These are phyloP conservation scores for Takifugu bimaculatus DNA, from an alignment of 2,113 vertebrate genomes.

Conservation along the genomic window DNA sequence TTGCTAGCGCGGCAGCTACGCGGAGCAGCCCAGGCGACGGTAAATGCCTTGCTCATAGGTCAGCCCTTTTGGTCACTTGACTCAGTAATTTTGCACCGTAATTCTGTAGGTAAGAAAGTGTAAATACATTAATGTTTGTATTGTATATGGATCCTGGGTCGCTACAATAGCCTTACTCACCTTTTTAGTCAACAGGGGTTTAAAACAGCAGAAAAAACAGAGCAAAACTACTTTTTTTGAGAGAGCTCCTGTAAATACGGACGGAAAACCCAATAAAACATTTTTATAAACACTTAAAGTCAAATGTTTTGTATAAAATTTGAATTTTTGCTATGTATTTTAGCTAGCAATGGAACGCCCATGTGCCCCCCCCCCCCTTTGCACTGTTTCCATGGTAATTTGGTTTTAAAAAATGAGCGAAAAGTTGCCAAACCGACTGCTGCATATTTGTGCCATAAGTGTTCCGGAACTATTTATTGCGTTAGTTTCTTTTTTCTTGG, in stretches of 20 bases:
- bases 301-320: constrained; percentile 99
- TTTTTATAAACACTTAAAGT: constrained; percentile 96
- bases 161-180: constrained; percentile 99
- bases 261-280: constrained; percentile 70
- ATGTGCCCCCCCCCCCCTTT: constrained; percentile 85
- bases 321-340: constrained; percentile 99
- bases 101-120: constrained; percentile 93
- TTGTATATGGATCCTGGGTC: constrained; percentile 95
- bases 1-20: constrained; percentile 47
- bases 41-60: constrained; percentile 98
- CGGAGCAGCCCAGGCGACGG: constrained; percentile 79
- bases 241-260: constrained; percentile 86
- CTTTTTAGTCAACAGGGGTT: constrained; percentile 84
- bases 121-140: constrained; percentile 97
- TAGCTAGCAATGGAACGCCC: constrained; percentile 97
- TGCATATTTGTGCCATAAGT: constrained; percentile 99
- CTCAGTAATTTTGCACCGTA: constrained; percentile 93
- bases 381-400: constrained; percentile 92
- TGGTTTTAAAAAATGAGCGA: constrained; percentile 79
- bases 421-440: constrained; percentile 95
- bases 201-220: constrained; percentile 63
- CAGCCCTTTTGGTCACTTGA: constrained; percentile 82
- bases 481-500: constrained; percentile 72
- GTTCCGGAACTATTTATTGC: constrained; percentile 99
- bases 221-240: constrained; percentile 85